Evolutionary conservation across 2,888 invertebrate species (phyloP).

Genomic region (Thymelicus sylvestris): DNA sequence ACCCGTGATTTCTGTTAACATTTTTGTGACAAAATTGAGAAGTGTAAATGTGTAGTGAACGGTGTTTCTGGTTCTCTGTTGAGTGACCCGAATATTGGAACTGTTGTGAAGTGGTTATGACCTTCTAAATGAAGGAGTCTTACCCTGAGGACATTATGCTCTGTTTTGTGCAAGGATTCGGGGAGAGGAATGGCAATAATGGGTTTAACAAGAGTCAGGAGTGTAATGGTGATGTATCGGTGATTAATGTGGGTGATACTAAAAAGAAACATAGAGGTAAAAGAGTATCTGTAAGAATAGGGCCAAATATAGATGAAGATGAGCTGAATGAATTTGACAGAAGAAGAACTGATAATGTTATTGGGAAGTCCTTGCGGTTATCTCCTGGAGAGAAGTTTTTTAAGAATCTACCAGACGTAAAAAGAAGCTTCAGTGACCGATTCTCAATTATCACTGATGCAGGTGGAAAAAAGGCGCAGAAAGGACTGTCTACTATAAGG

Average conservation of each 20-base stretch:
- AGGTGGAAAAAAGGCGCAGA: slow-evolving; percentile 63
- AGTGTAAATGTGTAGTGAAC: slow-evolving; percentile 26
- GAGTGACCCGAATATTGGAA: slow-evolving; percentile 5
- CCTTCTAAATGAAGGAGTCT: slow-evolving; percentile 80
- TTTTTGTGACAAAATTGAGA: slow-evolving; percentile 2
- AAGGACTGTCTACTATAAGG: slow-evolving; percentile 72
- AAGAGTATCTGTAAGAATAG: slow-evolving; percentile 43
- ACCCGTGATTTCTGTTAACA: slow-evolving; percentile 17
- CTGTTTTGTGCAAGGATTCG: slow-evolving; percentile 88
- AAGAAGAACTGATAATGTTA: slow-evolving; percentile 55
- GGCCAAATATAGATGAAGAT: slow-evolving; percentile 46
- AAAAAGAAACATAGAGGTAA: slow-evolving; percentile 56
- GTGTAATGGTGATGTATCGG: slow-evolving; percentile 60
- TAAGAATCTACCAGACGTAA: slow-evolving; percentile 66
- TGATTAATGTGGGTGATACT: slow-evolving; percentile 52
- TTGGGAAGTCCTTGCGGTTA: slow-evolving; percentile 67
- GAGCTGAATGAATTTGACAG: slow-evolving; percentile 54
- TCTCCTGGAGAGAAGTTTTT: slow-evolving; percentile 59
- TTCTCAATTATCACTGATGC: slow-evolving; percentile 73
- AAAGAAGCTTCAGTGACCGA: slow-evolving; percentile 78
- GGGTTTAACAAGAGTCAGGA: slow-evolving; percentile 65
- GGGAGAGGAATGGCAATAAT: slow-evolving; percentile 64
- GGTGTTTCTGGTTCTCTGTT: slow-evolving; percentile 2
- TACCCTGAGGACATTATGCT: slow-evolving; percentile 86
- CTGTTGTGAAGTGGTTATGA: slow-evolving; percentile 52